phyloP scores from a whole-genome alignment of 2,113 vertebrate species.

The Nycticebus coucang region DNA sequence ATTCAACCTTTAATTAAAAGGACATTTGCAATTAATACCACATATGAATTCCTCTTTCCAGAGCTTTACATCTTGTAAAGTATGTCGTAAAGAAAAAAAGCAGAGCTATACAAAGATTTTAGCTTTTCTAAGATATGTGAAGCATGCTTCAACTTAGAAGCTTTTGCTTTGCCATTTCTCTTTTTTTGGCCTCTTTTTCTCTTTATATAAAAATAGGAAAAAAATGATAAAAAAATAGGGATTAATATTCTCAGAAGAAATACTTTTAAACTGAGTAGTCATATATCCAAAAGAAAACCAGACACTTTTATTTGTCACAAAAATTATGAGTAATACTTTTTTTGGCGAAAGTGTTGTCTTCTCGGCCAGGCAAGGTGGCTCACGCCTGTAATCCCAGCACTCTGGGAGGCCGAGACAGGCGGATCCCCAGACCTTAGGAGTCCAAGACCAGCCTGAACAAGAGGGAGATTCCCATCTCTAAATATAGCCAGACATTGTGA shows the following conservation, averaged over 20 bases:
- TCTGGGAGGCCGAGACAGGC: no score
- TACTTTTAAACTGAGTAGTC: not conserved
- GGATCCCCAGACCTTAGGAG: no score
- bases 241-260: slow-evolving; percentile 7
- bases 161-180: not conserved
- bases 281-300: slow-evolving; percentile 28
- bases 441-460: no score
- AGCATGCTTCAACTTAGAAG: slow-evolving; percentile 40
- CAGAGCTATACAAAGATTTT: not conserved
- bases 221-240: not conserved
- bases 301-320: not conserved
- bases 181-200: not conserved
- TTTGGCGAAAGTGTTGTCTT: not conserved
- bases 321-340: not conserved
- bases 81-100: not conserved
- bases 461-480: no score
- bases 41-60: not conserved
- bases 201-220: slow-evolving; percentile 13
- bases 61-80: slow-evolving; percentile 27
- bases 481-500: no score
- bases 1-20: slow-evolving; percentile 88
- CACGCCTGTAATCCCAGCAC: no score
- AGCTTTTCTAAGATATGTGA: not conserved
- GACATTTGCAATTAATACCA: slow-evolving; percentile 49
- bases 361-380: not conserved